These are phyloP conservation scores for Pygocentrus nattereri DNA, from an alignment of 2,797 vertebrate species.

Conservation along the genomic window DNA sequence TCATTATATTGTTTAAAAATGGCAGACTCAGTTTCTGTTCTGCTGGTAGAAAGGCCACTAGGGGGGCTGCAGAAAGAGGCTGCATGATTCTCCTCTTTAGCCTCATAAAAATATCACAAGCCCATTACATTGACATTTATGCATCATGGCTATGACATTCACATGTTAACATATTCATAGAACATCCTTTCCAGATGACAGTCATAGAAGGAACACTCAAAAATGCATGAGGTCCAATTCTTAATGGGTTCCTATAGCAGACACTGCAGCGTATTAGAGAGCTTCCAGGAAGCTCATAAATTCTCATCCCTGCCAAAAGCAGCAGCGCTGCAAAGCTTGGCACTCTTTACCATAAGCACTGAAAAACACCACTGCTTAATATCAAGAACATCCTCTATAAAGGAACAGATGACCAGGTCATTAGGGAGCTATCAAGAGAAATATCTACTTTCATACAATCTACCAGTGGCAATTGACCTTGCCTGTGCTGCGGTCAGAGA, in stretches of 20 bases:
- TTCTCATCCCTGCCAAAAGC: not conserved
- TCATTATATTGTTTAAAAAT: too few species aligned
- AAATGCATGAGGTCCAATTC: conserved; percentile 6
- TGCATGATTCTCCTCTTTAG: not conserved
- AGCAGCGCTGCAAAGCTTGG: not conserved
- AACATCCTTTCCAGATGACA: conserved; percentile 12
- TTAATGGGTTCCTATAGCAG: conserved; percentile 13
- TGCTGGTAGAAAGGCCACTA: too few species aligned
- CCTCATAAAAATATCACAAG: not conserved
- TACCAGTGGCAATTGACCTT: conserved; percentile 48
- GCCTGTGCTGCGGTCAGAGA: conserved; percentile 32
- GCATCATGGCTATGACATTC: not conserved
- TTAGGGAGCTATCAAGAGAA: conserved; percentile 61
- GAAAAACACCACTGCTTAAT: conserved; percentile 36
- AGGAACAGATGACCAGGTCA: conserved; percentile 64
- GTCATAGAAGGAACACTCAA: not conserved
- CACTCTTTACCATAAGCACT: conserved; percentile 17
- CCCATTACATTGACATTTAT: too few species aligned
- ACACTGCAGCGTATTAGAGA: not conserved
- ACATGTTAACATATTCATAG: not conserved
- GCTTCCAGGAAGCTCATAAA: not conserved
- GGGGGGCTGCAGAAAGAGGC: not conserved
- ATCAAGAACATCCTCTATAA: conserved; percentile 36
- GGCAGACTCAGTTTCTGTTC: too few species aligned
- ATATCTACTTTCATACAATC: conserved; percentile 57